phyloP scores from a whole-genome alignment of 2,113 vertebrate species.

The Apistogramma diplotaenia region DNA sequence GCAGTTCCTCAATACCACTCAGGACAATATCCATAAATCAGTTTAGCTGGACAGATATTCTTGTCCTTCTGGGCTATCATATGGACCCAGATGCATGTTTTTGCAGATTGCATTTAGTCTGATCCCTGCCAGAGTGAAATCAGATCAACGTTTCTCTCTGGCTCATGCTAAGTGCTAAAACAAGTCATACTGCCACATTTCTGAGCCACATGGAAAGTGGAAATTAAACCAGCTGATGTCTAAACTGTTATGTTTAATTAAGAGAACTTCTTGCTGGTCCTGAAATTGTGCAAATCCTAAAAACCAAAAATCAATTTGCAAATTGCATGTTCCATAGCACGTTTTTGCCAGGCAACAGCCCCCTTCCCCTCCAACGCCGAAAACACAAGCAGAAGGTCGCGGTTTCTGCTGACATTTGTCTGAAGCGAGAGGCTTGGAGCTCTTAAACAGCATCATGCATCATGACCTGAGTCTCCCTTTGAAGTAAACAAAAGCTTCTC shows the following conservation, averaged over 20 bases:
- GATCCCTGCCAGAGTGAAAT: conserved; percentile 39
- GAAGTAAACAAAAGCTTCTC: neutral
- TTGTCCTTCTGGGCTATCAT: conserved; percentile 50
- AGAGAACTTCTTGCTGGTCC: neutral
- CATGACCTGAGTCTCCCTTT: neutral
- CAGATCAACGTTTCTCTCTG: conserved; percentile 28
- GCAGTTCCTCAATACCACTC: conserved; percentile 55
- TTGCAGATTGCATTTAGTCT: conserved; percentile 37
- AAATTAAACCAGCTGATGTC: neutral
- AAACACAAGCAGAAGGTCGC: neutral
- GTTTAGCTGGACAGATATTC: conserved; percentile 48
- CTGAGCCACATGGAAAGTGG: neutral
- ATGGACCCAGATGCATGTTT: conserved; percentile 33
- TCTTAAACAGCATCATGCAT: neutral
- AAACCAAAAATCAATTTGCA: neutral
- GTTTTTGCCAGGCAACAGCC: neutral
- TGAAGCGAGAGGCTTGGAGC: neutral
- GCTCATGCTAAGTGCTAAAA: conserved; percentile 12
- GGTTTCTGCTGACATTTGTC: neutral
- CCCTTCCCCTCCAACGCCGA: neutral
- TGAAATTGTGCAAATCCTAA: neutral
- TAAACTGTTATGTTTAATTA: neutral
- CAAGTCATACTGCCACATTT: neutral
- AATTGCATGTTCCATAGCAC: neutral
- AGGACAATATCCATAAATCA: conserved; percentile 61